Base-by-base conservation (phyloP, 1,140 invertebrate species). In the Brachionus rubens region DNA sequence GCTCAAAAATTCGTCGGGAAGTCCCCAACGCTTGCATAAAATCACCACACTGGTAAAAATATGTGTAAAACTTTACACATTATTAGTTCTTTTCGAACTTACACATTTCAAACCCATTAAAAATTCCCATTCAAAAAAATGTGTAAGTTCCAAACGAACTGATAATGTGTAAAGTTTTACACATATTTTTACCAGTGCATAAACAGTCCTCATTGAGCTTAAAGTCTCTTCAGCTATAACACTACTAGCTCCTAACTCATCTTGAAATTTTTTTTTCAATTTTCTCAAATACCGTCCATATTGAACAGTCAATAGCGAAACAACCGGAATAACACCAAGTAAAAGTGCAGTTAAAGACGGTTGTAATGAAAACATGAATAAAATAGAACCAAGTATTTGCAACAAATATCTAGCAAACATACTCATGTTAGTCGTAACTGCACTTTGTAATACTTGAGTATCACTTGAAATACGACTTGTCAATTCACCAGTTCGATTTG, bases 1-100 rank as follows among this genome's bases (percentile, higher is more conserved):
- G 76, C 12, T 80, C 80, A 80, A 84, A 84, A 56, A 84, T 82
- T 75, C 83, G 68, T 19, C 80, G 70, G 3, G 82, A 83, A 16
- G 83, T 82, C 24, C 83, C 83, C 10, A 84, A 79, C 68, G 83
- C 83, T 77, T 83, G 79, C 83, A 84, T 84, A 76, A 84, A 84
- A 77, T 84, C 83, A 52, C 82, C 82, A 84, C 56, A 9, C 82
- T 80, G 2, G 82, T n/a, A n/a, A n/a, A n/a, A n/a, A n/a, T n/a
- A n/a, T n/a, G n/a, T n/a, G n/a, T n/a, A n/a, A n/a, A n/a, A n/a
- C n/a, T n/a, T n/a, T n/a, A n/a, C n/a, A n/a, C n/a, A n/a, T n/a
- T n/a, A n/a, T n/a, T n/a, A n/a, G n/a, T n/a, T n/a, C n/a, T n/a
- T n/a, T n/a, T n/a, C n/a, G n/a, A n/a, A n/a, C n/a, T n/a, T n/a